Evolutionary conservation across 1,140 invertebrate genomes (phyloP), one percentile per base, ranked within the genome.

Genomic region (Drosophila nigromelanica): DNA sequence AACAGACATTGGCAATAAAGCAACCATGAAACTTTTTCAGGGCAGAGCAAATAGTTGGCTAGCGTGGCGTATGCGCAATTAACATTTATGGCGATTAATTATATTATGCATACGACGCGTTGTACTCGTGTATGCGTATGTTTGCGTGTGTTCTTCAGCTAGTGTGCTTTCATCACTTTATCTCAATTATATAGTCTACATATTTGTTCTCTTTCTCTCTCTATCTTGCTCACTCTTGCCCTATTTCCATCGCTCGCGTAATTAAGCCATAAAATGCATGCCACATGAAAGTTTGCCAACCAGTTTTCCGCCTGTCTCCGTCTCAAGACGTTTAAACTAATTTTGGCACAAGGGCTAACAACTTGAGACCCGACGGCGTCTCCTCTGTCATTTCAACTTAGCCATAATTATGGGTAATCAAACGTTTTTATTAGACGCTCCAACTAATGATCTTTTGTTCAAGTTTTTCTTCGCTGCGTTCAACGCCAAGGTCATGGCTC

Each of bases 71-170:
- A 89, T 87, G 83, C 76, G 83, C 83, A 87, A 83, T 89, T 89
- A 87, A 77, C 83, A 87, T 87, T 87, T 87, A 87, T 89, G 82
- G 68, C 76, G 73, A 87, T 87, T 87, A 89, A 89, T 87, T 87
- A 82, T 76, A 61, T 85, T 86, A 80, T 62, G 77, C 45, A 86
- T 76, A 85, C 80, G 76, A 64, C 72, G 61, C 62, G 62, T 77
- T 71, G 73, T 75, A 59, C 80, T 50, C 42, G n/a, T 11, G 27
- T 10, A 0, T 11, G 45, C 47, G 24, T 27, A 12, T 42, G 14
- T 27, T 4, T 51, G 15, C 40, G 18, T 61, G 8, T 61, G 5
- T 12, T 6, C 33, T 4, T 27, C 12, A 11, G 6, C 5, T 14
- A 27, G 24, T 27, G 27, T 51, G 62, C 40, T 56, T 56, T 58